Evolutionary conservation across 2,797 vertebrate species (phyloP).

Genomic region (Platalea minor): DNA sequence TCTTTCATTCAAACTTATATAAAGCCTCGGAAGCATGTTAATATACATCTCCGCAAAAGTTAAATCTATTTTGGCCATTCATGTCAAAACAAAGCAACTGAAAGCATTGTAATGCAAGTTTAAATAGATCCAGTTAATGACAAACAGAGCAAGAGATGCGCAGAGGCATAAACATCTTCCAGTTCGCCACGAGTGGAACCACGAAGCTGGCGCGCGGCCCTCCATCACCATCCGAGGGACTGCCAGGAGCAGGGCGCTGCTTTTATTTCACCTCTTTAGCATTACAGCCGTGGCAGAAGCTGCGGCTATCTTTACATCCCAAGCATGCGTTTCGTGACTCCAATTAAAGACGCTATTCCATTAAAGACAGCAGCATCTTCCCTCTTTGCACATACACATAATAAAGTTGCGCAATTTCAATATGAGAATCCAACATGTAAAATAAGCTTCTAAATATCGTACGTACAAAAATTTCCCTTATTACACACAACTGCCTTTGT

Average conservation of each 20-base stretch:
- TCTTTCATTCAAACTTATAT: background rate
- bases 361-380: background rate
- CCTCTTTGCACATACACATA: background rate
- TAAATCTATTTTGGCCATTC: background rate
- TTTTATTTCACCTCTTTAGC: background rate
- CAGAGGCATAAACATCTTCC: background rate
- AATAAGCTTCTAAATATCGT: background rate
- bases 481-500: background rate
- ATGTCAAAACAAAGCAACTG: background rate
- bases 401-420: background rate
- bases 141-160: background rate
- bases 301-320: background rate
- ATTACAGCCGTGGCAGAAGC: background rate
- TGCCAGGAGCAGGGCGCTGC: background rate
- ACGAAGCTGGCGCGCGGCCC: background rate
- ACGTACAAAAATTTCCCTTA: background rate
- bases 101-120: background rate
- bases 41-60: background rate
- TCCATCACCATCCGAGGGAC: background rate
- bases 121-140: background rate
- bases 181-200: background rate
- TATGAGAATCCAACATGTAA: background rate
- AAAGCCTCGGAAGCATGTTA: background rate
- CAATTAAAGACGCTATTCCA: background rate
- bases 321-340: background rate